A percentile compares a stretch with the other conserved stretches of the same genome.
These are phyloP conservation scores for Agrotis segetum DNA, from an alignment of 2,888 invertebrate genomes.

Conservation along the genomic window DNA sequence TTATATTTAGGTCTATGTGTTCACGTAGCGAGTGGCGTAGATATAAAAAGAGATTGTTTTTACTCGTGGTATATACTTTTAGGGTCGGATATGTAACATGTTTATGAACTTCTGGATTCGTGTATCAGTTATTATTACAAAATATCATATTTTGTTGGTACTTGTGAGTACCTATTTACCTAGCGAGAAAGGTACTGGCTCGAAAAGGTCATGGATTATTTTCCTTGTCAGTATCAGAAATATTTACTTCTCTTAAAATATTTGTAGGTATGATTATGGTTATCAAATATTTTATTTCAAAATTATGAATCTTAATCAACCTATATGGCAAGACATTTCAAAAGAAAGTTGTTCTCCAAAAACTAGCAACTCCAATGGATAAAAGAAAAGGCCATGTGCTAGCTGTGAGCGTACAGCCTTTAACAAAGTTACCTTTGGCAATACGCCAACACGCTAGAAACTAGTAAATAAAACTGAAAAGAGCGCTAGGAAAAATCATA, in stretches of 20 bases:
- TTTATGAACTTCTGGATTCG: conserved; percentile 56
- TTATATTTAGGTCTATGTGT: conserved; percentile 62
- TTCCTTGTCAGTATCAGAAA: neutral
- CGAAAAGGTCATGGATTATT: neutral
- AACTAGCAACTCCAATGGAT: conserved; percentile 6
- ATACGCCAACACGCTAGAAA: conserved; percentile 32
- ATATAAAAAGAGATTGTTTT: conserved; percentile 63
- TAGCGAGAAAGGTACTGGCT: conserved; percentile 2
- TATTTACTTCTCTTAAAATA: no score
- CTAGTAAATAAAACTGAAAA: conserved; percentile 42
- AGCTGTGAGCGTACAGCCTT: conserved; percentile 23
- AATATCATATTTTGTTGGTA: conserved; percentile 46
- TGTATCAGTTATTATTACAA: conserved; percentile 52
- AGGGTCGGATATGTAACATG: conserved; percentile 49
- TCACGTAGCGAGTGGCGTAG: conserved; percentile 50
- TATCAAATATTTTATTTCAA: neutral
- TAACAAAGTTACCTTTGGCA: conserved; percentile 41
- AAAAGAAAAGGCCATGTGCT: conserved; percentile 21
- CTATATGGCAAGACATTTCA: neutral
- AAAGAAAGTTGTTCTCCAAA: neutral
- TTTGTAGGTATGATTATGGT: neutral
- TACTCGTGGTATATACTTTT: conserved; percentile 52
- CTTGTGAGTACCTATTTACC: conserved; percentile 7
- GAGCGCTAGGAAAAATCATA: conserved; percentile 24
- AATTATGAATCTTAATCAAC: neutral